Conservation (phyloP, 1,140 invertebrate species). For the Nylanderia fulva region DNA sequence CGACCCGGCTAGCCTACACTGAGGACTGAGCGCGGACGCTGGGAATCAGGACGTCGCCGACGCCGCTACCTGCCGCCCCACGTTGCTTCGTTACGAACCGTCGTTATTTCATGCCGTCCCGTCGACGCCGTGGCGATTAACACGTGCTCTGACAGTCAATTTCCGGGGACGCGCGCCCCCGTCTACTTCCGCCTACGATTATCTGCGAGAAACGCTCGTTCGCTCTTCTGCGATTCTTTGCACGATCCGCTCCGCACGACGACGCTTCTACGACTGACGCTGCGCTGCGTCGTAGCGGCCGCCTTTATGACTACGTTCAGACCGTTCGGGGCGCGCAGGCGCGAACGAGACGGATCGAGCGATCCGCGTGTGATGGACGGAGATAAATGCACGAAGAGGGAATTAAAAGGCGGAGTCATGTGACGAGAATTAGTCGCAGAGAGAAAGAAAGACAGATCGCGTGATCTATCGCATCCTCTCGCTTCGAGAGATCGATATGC, state of each 20-base stretch:
- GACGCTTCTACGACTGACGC: constrained; percentile 55
- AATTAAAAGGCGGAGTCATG: not conserved
- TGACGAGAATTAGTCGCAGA: not conserved
- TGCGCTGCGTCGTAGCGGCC: not conserved
- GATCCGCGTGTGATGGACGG: not conserved
- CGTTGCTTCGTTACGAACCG: constrained; percentile 70
- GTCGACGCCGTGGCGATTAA: constrained; percentile 5
- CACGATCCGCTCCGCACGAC: not conserved
- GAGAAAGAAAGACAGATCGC: not conserved
- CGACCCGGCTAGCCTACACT: constrained; percentile 86
- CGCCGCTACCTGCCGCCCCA: constrained; percentile 65
- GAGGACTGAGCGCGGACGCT: constrained; percentile 85
- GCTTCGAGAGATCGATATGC: constrained; percentile 33
- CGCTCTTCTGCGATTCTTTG: not conserved
- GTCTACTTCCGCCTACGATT: constrained; percentile 8
- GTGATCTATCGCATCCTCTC: not conserved
- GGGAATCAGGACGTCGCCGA: constrained; percentile 76
- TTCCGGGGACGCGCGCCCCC: constrained; percentile 17
- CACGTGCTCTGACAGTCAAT: not conserved
- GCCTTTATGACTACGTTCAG: constrained; percentile 65
- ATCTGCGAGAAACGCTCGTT: not conserved
- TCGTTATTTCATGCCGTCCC: constrained; percentile 81
- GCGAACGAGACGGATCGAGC: not conserved
- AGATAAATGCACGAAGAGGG: not conserved
- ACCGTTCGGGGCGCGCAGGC: not conserved